Evolutionary conservation across 2,888 invertebrate genomes (phyloP).

Genomic region (Clanis bilineata): DNA sequence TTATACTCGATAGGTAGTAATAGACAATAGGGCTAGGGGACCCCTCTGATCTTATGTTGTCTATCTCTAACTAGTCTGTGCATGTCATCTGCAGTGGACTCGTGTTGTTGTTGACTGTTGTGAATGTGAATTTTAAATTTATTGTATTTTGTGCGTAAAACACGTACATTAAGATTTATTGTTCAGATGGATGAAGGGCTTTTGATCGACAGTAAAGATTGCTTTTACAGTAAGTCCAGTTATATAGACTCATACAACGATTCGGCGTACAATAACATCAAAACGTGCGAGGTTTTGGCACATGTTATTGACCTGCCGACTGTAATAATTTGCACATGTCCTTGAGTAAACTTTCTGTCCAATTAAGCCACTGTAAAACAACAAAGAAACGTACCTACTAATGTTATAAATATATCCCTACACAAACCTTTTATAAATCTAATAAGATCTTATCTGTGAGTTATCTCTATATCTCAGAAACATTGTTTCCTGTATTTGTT

Average conservation of each 20-base stretch:
- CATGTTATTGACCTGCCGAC: conserved; percentile 51
- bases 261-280: conserved; percentile 34
- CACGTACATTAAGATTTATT: conserved; percentile 11
- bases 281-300: conserved; percentile 43
- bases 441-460: not conserved
- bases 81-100: not conserved
- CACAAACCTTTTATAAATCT: not conserved
- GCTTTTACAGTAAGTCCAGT: conserved; percentile 62
- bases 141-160: not conserved
- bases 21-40: no score
- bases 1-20: no score
- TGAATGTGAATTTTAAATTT: not conserved
- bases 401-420: no score
- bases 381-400: not conserved
- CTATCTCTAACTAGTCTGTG: not conserved
- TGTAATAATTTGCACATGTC: conserved; percentile 42
- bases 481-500: not conserved
- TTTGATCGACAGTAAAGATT: conserved; percentile 61
- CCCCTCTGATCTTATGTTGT: no score
- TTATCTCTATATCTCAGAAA: not conserved
- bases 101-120: conserved; percentile 4
- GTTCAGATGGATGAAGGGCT: conserved; percentile 75
- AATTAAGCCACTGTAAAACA: conserved; percentile 20
- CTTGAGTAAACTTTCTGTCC: conserved; percentile 54
- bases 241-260: conserved; percentile 21